A percentile compares a stretch with the other conserved stretches of the same genome.
phyloP scores from a whole-genome alignment of 2,888 invertebrate species.

The Keiferia lycopersicella region DNA sequence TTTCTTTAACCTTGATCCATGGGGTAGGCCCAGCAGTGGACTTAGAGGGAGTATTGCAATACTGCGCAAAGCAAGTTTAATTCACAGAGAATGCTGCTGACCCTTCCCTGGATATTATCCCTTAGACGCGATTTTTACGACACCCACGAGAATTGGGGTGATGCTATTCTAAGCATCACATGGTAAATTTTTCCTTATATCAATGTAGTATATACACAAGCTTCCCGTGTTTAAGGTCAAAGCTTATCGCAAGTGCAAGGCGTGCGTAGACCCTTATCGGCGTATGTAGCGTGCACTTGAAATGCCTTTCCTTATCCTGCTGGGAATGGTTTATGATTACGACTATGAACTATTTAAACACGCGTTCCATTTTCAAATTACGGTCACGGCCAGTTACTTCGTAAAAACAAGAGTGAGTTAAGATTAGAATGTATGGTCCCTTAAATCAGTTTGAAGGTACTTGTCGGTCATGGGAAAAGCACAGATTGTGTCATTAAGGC shows the following conservation, averaged over 20 bases:
- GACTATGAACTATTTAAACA: neutral
- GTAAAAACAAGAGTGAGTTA: neutral
- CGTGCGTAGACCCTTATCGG: conserved; percentile 10
- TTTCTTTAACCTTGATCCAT: no score
- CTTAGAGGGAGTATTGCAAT: no score
- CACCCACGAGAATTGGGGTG: no score
- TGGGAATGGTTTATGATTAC: neutral
- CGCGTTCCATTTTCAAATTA: neutral
- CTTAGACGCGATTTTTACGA: no score
- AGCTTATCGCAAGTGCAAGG: conserved; percentile 54
- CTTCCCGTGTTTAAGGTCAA: conserved; percentile 34
- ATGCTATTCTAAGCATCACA: no score
- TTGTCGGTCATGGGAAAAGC: conserved; percentile 19
- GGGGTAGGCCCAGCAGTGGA: no score
- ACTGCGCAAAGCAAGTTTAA: no score
- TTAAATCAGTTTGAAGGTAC: neutral
- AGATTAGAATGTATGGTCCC: neutral
- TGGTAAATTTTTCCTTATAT: neutral
- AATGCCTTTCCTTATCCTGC: conserved; percentile 13
- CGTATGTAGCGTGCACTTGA: conserved; percentile 7
- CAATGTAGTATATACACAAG: conserved; percentile 28
- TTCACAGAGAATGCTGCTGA: no score
- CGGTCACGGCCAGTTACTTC: neutral
- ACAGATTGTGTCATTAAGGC: conserved; percentile 20
- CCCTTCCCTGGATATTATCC: no score